These are phyloP conservation scores for Trichomycterus rosablanca DNA, from an alignment of 2,113 vertebrate species.

Conservation along the genomic window DNA sequence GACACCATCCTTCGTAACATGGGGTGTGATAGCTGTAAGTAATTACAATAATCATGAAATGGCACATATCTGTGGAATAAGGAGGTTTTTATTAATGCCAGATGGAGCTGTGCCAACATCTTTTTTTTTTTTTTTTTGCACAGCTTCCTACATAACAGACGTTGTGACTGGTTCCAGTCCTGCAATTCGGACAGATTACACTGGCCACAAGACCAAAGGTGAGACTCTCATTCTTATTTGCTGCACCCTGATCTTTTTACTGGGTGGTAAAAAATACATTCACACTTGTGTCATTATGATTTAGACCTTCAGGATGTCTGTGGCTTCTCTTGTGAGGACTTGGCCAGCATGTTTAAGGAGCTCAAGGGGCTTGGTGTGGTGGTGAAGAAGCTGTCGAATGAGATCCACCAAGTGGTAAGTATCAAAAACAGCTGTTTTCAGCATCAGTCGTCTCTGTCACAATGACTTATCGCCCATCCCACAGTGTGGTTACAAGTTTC, in stretches of 20 bases:
- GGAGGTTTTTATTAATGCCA: neutral
- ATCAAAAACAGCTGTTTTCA: constrained; percentile 31
- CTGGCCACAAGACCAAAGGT: constrained; percentile 90
- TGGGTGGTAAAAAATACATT: too few species aligned
- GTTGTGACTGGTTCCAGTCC: constrained; percentile 86
- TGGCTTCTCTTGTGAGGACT: constrained; percentile 89
- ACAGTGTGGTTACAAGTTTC: too few species aligned
- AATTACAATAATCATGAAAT: neutral
- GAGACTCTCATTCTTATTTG: constrained; percentile 18
- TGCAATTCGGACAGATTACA: constrained; percentile 88
- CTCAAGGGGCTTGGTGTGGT: constrained; percentile 82
- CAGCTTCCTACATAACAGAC: constrained; percentile 71
- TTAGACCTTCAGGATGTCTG: constrained; percentile 83
- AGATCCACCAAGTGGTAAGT: constrained; percentile 87
- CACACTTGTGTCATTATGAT: neutral
- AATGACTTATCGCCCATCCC: too few species aligned
- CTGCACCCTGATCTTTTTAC: neutral
- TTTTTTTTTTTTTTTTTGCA: constrained; percentile 21
- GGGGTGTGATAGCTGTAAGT: constrained; percentile 82
- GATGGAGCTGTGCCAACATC: neutral
- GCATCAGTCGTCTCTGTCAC: constrained; percentile 17
- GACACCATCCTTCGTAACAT: constrained; percentile 90
- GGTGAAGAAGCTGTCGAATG: constrained; percentile 82
- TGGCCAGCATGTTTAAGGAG: constrained; percentile 86
- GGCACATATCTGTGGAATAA: constrained; percentile 6